These are phyloP conservation scores for Tenthredo scrophulariae DNA, from an alignment of 2,888 invertebrate genomes.

Conservation along the genomic window DNA sequence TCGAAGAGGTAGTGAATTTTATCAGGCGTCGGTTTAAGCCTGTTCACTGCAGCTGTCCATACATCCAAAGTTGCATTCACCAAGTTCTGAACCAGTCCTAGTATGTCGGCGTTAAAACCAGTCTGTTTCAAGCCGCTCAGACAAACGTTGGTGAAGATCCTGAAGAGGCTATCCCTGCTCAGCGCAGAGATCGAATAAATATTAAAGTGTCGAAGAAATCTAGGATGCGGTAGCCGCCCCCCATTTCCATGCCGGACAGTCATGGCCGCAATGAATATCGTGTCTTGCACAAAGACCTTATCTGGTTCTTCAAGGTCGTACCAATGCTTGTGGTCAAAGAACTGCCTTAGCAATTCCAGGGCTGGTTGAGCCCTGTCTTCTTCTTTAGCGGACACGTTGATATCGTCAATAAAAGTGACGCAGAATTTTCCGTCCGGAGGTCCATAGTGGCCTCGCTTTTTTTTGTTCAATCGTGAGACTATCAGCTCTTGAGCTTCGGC, in stretches of 20 bases:
- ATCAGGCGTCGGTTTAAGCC: slow-evolving; percentile 81
- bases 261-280: slow-evolving; percentile 81
- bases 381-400: slow-evolving; percentile 81
- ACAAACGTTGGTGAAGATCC: slow-evolving; percentile 82
- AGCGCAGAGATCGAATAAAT: slow-evolving; percentile 81
- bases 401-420: slow-evolving; percentile 84
- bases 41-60: slow-evolving; percentile 79
- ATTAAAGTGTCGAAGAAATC: slow-evolving; percentile 84
- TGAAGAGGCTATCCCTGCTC: slow-evolving; percentile 81
- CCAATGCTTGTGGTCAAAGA: slow-evolving; percentile 83
- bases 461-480: slow-evolving; percentile 79
- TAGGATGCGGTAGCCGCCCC: slow-evolving; percentile 77
- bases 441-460: slow-evolving; percentile 80
- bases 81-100: slow-evolving; percentile 78
- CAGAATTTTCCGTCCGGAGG: slow-evolving; percentile 81
- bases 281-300: slow-evolving; percentile 80
- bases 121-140: slow-evolving; percentile 80
- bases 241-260: slow-evolving; percentile 79
- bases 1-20: slow-evolving; percentile 84
- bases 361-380: slow-evolving; percentile 80
- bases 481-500: slow-evolving; percentile 80
- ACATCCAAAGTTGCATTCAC: slow-evolving; percentile 82
- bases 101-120: slow-evolving; percentile 80
- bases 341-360: slow-evolving; percentile 83
- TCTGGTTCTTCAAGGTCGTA: slow-evolving; percentile 81